Percentiles rank a stretch among this genome's conserved stretches.
These are phyloP conservation scores for Ispidina picta DNA, from an alignment of 2,797 vertebrate genomes.

Conservation along the genomic window DNA sequence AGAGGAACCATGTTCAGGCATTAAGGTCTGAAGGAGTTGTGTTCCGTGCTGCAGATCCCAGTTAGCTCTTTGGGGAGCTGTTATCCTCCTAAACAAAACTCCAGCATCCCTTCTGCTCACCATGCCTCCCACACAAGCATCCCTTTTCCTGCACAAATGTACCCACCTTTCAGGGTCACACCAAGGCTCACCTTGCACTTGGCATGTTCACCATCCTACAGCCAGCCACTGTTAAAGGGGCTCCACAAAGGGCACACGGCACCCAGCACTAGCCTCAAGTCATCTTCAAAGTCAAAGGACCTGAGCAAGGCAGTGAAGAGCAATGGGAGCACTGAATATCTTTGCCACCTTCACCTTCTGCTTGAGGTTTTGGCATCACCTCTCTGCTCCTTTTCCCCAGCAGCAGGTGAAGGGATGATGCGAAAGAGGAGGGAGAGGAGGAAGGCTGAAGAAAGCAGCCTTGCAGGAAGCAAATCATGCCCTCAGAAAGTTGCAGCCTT, in stretches of 20 bases:
- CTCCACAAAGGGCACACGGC: background rate
- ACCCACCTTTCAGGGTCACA: background rate
- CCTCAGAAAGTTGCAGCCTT: constrained; percentile 47
- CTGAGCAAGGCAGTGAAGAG: background rate
- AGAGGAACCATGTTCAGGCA: background rate
- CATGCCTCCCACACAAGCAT: no score
- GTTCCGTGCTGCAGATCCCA: background rate
- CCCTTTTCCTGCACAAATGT: background rate
- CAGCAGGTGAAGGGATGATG: accelerated
- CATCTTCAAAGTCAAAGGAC: background rate
- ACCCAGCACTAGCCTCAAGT: background rate
- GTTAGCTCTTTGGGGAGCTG: background rate
- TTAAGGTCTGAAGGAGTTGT: background rate
- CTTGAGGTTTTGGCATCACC: background rate
- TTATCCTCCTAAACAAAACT: background rate
- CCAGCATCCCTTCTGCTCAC: background rate
- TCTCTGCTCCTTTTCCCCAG: background rate
- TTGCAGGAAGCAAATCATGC: background rate
- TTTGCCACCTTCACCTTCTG: background rate
- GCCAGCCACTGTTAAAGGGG: background rate
- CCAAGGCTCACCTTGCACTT: no score
- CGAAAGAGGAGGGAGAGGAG: background rate
- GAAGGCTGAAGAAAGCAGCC: background rate
- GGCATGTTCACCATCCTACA: background rate
- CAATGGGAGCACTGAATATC: accelerated